Percentiles rank a stretch among this genome's conserved stretches.
phyloP scores from a whole-genome alignment of 2,797 vertebrate genomes.

The Myotis myotis region DNA sequence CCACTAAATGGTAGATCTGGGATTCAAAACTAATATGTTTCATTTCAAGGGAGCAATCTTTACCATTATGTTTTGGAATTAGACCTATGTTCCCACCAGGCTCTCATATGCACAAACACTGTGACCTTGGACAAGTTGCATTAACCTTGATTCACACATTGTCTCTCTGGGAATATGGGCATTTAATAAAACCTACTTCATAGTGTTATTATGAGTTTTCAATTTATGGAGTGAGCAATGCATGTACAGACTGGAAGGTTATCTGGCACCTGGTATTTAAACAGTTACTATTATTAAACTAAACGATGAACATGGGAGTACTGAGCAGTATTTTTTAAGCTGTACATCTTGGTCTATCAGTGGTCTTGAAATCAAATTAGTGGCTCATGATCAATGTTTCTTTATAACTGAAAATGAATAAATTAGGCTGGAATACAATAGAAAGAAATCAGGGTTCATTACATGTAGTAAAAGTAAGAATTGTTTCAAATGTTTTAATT shows the following conservation, averaged over 20 bases:
- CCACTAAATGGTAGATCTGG: background rate
- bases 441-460: background rate
- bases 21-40: background rate
- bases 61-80: background rate
- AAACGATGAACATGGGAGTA: background rate
- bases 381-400: background rate
- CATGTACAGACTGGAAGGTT: background rate
- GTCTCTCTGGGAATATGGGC: background rate
- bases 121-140: background rate
- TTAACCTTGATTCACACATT: background rate
- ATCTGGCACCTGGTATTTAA: background rate
- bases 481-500: background rate
- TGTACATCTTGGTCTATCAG: background rate
- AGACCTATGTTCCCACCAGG: background rate
- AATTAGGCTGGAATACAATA: background rate
- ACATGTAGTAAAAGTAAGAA: background rate
- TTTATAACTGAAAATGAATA: background rate
- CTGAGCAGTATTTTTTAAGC: slow-evolving; percentile 21
- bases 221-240: background rate
- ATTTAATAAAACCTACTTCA: background rate
- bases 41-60: background rate
- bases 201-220: background rate
- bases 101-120: background rate
- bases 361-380: background rate
- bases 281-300: slow-evolving; percentile 15